These are phyloP conservation scores for Hylaea fasciaria DNA, from an alignment of 2,888 invertebrate species.

Conservation along the genomic window DNA sequence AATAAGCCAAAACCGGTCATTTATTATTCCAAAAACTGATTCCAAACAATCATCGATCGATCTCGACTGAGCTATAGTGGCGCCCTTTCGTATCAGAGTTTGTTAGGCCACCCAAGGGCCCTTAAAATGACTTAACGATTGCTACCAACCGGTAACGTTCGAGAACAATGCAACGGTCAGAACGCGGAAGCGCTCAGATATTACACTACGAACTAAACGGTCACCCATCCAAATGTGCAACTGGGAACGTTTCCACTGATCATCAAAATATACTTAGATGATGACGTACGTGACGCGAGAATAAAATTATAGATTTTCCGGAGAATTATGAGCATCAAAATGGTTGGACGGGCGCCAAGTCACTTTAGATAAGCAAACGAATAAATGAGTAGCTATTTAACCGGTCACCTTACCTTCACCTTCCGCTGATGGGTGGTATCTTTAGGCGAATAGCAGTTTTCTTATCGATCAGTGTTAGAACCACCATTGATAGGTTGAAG, in stretches of 20 bases:
- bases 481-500: constrained; percentile 9
- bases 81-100: no score
- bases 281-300: background rate
- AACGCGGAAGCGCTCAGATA: no score
- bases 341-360: constrained; percentile 28
- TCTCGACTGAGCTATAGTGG: no score
- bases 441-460: constrained; percentile 18
- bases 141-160: no score
- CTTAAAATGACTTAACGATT: no score
- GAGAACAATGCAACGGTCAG: no score
- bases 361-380: constrained; percentile 34
- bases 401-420: constrained; percentile 29
- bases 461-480: constrained; percentile 16
- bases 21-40: no score
- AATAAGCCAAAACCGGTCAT: no score
- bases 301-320: constrained; percentile 22
- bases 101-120: no score
- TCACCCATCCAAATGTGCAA: no score
- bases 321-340: constrained; percentile 19
- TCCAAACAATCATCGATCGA: no score
- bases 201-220: no score
- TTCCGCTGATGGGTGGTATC: constrained; percentile 11
- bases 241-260: background rate
- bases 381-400: constrained; percentile 32
- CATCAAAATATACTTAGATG: background rate